Evolutionary conservation across 64 coral and sea anemone species (phyloP), one percentile per base, ranked within the genome.

Genomic region (Trachythela sp.): DNA sequence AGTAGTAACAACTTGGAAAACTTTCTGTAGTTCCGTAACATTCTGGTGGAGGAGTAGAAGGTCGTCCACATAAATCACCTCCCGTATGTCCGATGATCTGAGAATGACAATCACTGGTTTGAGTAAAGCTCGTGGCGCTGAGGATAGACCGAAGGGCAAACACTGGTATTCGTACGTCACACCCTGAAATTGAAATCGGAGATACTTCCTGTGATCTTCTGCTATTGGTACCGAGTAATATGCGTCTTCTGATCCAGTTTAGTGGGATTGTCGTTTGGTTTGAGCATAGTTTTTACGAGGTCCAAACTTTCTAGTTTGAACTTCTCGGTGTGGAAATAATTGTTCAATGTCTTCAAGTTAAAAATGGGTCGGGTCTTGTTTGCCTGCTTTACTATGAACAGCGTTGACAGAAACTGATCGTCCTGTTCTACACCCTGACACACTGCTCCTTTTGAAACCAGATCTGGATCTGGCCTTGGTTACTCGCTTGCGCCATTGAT

Each of bases 21-120:
- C 17, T 32, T 31, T 77, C 31, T 34, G 31, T 34, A 77, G 36
- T 35, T 86, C 85, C 13, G 0, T 1, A 15, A 7, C 11, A 31
- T 29, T 34, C 43, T 86, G 48, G 48, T 86, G 85, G 17, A 86
- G 34, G 4, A 86, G n/a, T 11, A 86, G 1, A 36, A 86, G 52
- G 48, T 92, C 67, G 85, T 92, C 85, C 45, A 92, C 45, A 75
- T 92, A 87, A 43, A 92, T 92, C 14, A 92, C 67, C 39, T 50
- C 83, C 41, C 71, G 86, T 83, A 92, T 88, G 13, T 70, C 91
- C 22, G 70, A 42, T 89, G 40, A 80, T 36, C 77, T 33, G 17
- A 86, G 30, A 64, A 40, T 5, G 34, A 11, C 86, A 32, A 27
- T 37, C 0, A 91, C 40, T 29, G 72, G 91, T 33, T 92, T 88